These are phyloP conservation scores for Heterochromis multidens DNA, from an alignment of 2,113 vertebrate genomes.

Conservation along the genomic window DNA sequence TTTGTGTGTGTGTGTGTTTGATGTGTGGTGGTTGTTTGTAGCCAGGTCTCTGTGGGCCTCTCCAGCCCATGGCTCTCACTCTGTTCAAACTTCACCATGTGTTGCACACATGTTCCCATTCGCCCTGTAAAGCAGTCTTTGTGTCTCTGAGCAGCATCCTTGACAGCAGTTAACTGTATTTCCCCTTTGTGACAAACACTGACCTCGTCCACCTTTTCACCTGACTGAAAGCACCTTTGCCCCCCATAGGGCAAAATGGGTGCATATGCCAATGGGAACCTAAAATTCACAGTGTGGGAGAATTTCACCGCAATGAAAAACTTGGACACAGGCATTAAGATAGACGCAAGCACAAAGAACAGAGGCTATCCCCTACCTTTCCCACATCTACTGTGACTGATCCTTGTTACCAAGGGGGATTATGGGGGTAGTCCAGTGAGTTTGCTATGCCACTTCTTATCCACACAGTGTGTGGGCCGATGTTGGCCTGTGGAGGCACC, in stretches of 20 bases:
- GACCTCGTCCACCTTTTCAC: constrained; percentile 16
- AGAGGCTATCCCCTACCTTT: constrained; percentile 50
- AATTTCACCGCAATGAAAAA: neutral
- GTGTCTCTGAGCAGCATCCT: constrained; percentile 64
- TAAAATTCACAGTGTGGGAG: neutral
- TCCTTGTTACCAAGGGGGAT: constrained; percentile 21
- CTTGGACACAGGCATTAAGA: neutral
- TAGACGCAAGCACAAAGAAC: neutral
- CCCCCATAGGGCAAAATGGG: constrained; percentile 1
- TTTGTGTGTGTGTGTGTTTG: neutral
- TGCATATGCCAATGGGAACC: neutral
- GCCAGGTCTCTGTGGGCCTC: constrained; percentile 55
- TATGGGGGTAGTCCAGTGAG: constrained; percentile 13
- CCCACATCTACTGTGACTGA: constrained; percentile 14
- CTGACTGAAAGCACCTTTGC: constrained; percentile 34
- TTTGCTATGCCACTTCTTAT: constrained; percentile 8
- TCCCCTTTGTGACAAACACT: constrained; percentile 46
- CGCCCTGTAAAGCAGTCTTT: constrained; percentile 65
- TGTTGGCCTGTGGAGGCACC: constrained; percentile 19
- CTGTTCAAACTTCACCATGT: constrained; percentile 61
- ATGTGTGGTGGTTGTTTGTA: constrained; percentile 51
- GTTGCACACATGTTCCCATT: constrained; percentile 72
- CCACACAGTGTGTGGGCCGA: constrained; percentile 44
- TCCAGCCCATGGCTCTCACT: constrained; percentile 45
- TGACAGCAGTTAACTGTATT: constrained; percentile 54